A percentile compares a stretch with the other conserved stretches of the same genome.
These are phyloP conservation scores for Phenganax subtilis DNA, from an alignment of 92 coral and sea anemone genomes.

Conservation along the genomic window DNA sequence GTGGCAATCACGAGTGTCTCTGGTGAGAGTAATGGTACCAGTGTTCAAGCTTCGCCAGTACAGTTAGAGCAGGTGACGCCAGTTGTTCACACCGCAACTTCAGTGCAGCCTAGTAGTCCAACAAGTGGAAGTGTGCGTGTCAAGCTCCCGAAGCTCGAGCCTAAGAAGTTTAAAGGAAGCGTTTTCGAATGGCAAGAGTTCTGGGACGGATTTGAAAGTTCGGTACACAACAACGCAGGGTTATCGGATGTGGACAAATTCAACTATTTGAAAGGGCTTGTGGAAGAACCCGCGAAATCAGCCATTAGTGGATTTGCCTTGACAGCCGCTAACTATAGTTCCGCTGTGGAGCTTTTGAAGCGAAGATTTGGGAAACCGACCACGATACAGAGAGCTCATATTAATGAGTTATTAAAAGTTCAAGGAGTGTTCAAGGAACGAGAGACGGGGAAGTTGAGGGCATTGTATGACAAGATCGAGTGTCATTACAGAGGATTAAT, in stretches of 20 bases:
- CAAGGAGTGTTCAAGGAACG: not conserved
- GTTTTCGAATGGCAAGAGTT: conserved; percentile 20
- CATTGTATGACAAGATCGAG: not conserved
- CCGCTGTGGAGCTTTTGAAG: conserved; percentile 4
- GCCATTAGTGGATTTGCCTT: not conserved
- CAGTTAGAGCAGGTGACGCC: conserved; percentile 5
- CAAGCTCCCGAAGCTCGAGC: conserved; percentile 20
- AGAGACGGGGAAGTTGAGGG: not conserved
- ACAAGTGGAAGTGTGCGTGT: not conserved
- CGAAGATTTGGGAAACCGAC: not conserved
- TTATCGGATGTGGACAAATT: conserved; percentile 5
- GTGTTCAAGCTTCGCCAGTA: conserved; percentile 2
- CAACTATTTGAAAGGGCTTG: not conserved
- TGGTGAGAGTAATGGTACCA: too few relatives aligned
- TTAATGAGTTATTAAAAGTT: not conserved
- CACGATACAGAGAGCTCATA: not conserved
- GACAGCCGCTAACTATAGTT: conserved; percentile 1
- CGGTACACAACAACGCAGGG: not conserved
- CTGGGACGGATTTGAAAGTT: conserved; percentile 7
- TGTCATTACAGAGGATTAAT: too few relatives aligned
- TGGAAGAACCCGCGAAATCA: conserved; percentile 15
- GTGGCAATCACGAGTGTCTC: not conserved
- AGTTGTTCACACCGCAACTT: not conserved
- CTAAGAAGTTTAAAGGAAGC: not conserved
- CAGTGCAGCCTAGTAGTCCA: not conserved